Percentiles rank a stretch among this genome's conserved stretches.
Conservation (phyloP, 2,113 vertebrate species). For the Chrysochloris asiatica region DNA sequence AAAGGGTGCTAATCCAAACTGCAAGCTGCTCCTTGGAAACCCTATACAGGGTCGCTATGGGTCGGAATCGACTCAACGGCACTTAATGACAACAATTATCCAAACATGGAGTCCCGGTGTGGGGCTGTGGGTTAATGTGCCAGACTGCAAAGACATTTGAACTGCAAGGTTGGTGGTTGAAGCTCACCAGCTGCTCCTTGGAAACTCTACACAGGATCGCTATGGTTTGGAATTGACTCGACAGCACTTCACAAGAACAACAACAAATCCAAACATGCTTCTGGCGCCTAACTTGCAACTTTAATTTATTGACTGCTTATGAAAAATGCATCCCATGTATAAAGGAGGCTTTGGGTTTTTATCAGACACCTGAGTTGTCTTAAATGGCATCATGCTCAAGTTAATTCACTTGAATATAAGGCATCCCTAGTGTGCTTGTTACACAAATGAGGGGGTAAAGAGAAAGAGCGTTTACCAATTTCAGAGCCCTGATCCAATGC, state of each 20-base stretch:
- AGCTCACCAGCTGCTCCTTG: too few relatives aligned
- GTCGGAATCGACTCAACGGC: too few relatives aligned
- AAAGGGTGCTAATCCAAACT: constrained; percentile 21
- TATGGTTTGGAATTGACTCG: too few relatives aligned
- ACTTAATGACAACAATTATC: too few relatives aligned
- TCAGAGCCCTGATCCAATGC: neutral
- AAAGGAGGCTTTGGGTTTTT: constrained; percentile 20
- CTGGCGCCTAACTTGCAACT: constrained; percentile 24
- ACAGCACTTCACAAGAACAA: too few relatives aligned
- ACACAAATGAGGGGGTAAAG: neutral
- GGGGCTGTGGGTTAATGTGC: too few relatives aligned
- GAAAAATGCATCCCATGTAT: neutral
- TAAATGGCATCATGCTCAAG: neutral
- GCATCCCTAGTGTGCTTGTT: neutral
- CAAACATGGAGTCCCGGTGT: too few relatives aligned
- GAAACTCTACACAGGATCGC: too few relatives aligned
- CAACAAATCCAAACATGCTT: neutral
- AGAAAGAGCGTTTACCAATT: neutral
- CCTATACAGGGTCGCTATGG: too few relatives aligned
- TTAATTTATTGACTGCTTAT: constrained; percentile 32
- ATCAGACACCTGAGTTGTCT: constrained; percentile 40
- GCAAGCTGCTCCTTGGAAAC: too few relatives aligned
- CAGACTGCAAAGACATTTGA: too few relatives aligned
- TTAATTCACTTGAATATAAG: constrained; percentile 10
- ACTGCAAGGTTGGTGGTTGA: too few relatives aligned